phyloP scores from a whole-genome alignment of 2,797 vertebrate species.

The Pseudochromis fuscus region DNA sequence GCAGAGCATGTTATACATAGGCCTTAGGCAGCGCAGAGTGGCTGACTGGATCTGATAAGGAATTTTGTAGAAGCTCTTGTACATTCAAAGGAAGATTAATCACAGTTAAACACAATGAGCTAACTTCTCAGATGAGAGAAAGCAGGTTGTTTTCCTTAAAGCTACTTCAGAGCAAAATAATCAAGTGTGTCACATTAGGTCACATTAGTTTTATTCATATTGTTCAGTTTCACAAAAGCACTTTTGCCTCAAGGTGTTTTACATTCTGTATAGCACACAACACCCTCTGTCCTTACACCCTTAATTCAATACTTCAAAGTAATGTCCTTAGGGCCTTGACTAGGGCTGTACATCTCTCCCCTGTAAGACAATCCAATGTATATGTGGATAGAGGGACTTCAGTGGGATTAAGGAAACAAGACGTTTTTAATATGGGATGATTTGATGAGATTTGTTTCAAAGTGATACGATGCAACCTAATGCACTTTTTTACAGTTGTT shows the following conservation, averaged over 20 bases:
- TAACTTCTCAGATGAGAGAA: conserved; percentile 14
- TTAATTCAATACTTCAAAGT: background rate
- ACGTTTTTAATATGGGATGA: too few relatives aligned
- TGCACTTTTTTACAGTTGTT: too few relatives aligned
- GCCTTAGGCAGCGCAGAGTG: conserved; percentile 20
- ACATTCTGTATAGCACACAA: too few relatives aligned
- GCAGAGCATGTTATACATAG: conserved; percentile 27
- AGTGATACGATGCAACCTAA: too few relatives aligned
- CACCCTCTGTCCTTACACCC: too few relatives aligned
- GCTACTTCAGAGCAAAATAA: background rate
- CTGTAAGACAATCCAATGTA: too few relatives aligned
- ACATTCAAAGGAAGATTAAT: conserved; percentile 28
- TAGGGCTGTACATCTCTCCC: too few relatives aligned
- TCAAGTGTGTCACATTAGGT: background rate
- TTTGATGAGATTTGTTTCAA: too few relatives aligned
- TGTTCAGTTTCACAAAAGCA: background rate
- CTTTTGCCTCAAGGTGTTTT: too few relatives aligned
- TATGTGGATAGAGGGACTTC: too few relatives aligned
- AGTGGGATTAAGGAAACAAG: too few relatives aligned
- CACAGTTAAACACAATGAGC: background rate
- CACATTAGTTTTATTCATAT: background rate
- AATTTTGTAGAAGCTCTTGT: conserved; percentile 34
- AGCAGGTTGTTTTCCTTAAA: background rate
- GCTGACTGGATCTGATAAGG: conserved; percentile 39
- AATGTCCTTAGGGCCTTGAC: background rate